A percentile compares a stretch with the other conserved stretches of the same genome.
Conservation (phyloP, 2,797 vertebrate species). For the Chelmon rostratus region DNA sequence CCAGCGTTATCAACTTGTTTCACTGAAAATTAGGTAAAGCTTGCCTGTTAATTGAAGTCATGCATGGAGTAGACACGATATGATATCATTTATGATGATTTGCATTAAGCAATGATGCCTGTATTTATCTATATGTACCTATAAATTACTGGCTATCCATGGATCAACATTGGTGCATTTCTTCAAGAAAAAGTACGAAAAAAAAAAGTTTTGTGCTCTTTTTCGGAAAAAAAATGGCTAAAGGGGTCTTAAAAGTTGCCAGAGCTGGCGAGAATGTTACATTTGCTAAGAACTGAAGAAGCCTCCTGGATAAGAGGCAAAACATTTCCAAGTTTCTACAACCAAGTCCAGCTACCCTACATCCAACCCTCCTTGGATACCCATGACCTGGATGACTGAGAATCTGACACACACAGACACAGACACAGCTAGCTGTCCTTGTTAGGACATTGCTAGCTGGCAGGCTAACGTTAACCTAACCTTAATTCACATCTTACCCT, state of each 20-base stretch:
- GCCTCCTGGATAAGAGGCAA: too few species aligned
- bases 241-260: background rate
- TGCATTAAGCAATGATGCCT: background rate
- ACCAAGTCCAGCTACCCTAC: too few species aligned
- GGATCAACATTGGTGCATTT: background rate
- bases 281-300: too few species aligned
- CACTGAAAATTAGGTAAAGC: background rate
- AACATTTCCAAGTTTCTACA: too few species aligned
- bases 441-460: too few species aligned
- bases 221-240: background rate
- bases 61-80: background rate
- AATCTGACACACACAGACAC: too few species aligned
- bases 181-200: background rate
- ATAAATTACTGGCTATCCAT: background rate
- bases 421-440: too few species aligned
- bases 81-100: background rate
- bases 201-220: background rate
- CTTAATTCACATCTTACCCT: too few species aligned
- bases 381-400: too few species aligned
- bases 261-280: background rate
- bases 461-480: too few species aligned
- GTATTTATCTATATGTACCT: background rate
- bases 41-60: background rate
- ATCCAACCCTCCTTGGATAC: too few species aligned
- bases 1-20: background rate